A percentile compares a stretch with the other conserved stretches of the same genome.
Evolutionary conservation across 2,113 vertebrate genomes (phyloP).

Genomic region (Octodon degus): DNA sequence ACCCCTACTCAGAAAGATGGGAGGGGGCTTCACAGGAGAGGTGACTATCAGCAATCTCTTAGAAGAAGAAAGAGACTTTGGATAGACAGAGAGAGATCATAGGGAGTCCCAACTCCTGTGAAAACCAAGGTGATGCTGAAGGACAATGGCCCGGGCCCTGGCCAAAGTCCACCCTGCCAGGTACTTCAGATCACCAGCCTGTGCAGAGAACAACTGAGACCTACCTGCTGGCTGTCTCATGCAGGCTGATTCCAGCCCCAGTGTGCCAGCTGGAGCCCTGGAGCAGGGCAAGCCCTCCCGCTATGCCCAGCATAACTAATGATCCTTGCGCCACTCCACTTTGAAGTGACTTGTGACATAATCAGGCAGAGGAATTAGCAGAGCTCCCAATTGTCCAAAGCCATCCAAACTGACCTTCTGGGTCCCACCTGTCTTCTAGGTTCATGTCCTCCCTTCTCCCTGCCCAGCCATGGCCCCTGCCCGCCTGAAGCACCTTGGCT

Average conservation of each 20-base stretch:
- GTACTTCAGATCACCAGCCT: background rate
- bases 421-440: background rate
- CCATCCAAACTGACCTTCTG: background rate
- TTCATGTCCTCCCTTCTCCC: background rate
- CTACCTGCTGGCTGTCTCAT: background rate
- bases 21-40: background rate
- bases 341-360: background rate
- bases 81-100: no score
- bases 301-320: background rate
- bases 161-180: background rate
- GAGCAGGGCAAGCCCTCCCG: background rate
- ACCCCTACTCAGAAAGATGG: background rate
- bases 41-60: background rate
- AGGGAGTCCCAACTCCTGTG: background rate
- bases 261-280: background rate
- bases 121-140: background rate
- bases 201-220: background rate
- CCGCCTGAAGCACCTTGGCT: rapidly evolving
- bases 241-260: background rate
- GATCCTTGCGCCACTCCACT: rapidly evolving
- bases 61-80: background rate
- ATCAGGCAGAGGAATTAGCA: background rate
- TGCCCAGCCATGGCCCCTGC: background rate
- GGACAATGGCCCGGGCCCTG: background rate
- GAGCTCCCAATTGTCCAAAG: background rate